Percentiles rank a stretch among this genome's conserved stretches.
Evolutionary conservation across 2,797 vertebrate species (phyloP).

Genomic region (Coluber constrictor): DNA sequence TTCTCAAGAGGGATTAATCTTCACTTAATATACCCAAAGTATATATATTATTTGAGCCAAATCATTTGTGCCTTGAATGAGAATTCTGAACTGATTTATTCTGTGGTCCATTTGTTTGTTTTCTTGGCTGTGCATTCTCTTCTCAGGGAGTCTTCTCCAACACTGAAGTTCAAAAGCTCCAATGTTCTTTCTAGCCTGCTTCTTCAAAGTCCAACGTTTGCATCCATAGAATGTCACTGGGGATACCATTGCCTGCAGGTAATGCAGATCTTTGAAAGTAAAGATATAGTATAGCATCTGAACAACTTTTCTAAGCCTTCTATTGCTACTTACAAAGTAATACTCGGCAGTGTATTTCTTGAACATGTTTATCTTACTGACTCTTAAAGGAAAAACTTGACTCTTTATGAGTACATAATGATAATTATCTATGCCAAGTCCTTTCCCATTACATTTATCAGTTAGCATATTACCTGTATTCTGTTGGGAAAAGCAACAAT

Average conservation of each 20-base stretch:
- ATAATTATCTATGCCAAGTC: background rate
- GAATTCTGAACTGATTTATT: background rate
- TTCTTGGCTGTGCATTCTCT: background rate
- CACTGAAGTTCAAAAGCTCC: background rate
- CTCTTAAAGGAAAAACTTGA: background rate
- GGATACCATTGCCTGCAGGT: background rate
- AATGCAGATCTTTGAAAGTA: background rate
- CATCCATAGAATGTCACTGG: background rate
- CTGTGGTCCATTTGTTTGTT: background rate
- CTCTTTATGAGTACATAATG: background rate
- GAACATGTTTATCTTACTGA: background rate
- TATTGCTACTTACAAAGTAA: background rate
- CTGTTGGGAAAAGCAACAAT: slow-evolving; percentile 1
- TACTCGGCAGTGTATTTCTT: background rate
- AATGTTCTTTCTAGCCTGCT: background rate
- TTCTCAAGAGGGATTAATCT: background rate
- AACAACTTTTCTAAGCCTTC: background rate
- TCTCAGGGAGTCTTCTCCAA: background rate
- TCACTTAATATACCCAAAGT: background rate
- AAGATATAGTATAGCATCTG: background rate
- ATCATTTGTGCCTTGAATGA: background rate
- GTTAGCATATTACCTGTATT: background rate
- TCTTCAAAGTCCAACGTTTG: background rate
- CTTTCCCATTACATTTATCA: background rate
- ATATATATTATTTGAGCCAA: background rate